Evolutionary conservation across 2,113 vertebrate genomes (phyloP).

Genomic region (Eonycteris spelaea): DNA sequence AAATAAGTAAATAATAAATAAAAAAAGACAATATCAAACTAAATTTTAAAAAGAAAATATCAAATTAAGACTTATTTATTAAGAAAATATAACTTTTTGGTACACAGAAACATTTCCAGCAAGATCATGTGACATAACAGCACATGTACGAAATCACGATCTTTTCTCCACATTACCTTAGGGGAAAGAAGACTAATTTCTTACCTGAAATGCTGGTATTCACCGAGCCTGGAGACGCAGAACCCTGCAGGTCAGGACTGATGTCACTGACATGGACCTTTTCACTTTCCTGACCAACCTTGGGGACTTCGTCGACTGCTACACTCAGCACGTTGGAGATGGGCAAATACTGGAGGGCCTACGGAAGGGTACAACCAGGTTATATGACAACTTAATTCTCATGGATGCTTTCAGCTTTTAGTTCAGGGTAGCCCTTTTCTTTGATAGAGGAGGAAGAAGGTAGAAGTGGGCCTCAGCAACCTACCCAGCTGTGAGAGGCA

Average conservation of each 20-base stretch:
- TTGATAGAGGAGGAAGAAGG: neutral
- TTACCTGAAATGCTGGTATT: conserved; percentile 57
- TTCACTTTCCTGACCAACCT: conserved; percentile 32
- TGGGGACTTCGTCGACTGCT: neutral
- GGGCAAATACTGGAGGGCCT: conserved; percentile 84
- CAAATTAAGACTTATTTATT: neutral
- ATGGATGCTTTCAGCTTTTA: neutral
- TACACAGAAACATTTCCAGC: neutral
- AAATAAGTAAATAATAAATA: no score
- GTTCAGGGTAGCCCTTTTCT: neutral
- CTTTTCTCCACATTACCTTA: neutral
- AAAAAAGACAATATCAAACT: no score
- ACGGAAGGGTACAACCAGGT: neutral
- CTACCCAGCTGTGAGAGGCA: neutral
- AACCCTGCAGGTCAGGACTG: conserved; percentile 28
- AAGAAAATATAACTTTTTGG: neutral
- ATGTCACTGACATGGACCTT: neutral
- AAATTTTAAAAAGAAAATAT: neutral
- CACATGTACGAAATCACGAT: neutral
- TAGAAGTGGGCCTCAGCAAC: neutral
- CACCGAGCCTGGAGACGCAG: neutral
- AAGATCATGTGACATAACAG: neutral
- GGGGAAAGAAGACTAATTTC: conserved; percentile 37
- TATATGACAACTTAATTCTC: neutral
- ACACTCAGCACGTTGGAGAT: conserved; percentile 73